Conservation (phyloP, 1,140 invertebrate genomes). For the Apis cerana region DNA sequence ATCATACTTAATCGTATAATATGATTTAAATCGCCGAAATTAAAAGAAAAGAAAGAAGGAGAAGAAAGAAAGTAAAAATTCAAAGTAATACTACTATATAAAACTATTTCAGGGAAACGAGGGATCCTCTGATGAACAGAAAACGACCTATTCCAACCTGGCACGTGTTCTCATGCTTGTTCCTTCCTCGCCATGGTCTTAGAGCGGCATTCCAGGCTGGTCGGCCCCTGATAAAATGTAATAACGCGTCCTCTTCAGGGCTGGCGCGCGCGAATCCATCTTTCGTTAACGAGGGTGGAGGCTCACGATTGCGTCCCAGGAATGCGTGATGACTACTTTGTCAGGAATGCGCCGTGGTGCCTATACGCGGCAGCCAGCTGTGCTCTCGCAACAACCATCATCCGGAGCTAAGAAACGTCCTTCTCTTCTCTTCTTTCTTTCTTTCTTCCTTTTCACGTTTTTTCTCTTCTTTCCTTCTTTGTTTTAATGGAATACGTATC, state of each 20-base stretch:
- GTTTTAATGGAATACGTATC: neutral
- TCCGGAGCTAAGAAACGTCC: neutral
- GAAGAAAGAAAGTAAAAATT: neutral
- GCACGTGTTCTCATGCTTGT: constrained; percentile 26
- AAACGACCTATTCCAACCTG: constrained; percentile 12
- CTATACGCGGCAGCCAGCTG: constrained; percentile 42
- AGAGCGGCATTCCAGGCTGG: constrained; percentile 28
- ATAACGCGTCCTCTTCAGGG: constrained; percentile 75
- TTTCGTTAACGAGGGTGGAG: constrained; percentile 74
- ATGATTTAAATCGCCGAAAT: too few relatives aligned
- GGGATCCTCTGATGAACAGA: neutral
- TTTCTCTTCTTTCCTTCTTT: neutral
- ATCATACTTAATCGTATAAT: neutral
- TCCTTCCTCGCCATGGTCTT: constrained; percentile 25
- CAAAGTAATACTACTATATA: neutral
- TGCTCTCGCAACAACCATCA: neutral
- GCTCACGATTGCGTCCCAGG: constrained; percentile 77
- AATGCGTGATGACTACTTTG: constrained; percentile 80
- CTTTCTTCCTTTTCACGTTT: neutral
- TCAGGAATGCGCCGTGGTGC: constrained; percentile 70
- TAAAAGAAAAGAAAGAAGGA: neutral
- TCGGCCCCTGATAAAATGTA: constrained; percentile 72
- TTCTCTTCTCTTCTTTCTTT: neutral
- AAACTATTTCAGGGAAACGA: neutral
- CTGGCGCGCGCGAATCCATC: constrained; percentile 67